Conservation (phyloP, 64 coral and sea anemone genomes). For the Pocillopora damicornis region DNA sequence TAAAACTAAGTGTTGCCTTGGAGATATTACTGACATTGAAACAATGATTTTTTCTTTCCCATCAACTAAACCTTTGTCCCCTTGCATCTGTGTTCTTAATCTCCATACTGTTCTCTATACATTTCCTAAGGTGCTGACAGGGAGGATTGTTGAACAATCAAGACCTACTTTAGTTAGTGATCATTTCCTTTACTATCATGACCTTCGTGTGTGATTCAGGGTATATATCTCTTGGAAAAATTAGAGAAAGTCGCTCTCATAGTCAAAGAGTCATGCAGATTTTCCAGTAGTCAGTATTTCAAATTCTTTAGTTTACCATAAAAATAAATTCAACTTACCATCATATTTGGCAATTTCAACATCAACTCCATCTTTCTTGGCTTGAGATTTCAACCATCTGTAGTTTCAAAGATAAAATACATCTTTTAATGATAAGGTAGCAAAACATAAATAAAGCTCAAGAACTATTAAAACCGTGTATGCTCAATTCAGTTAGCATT, state of each 20-base stretch:
- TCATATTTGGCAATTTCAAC: constrained; percentile 90
- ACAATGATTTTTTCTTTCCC: background rate
- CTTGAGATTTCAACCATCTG: constrained; percentile 83
- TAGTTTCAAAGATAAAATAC: background rate
- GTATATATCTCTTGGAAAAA: background rate
- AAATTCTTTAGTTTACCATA: no score
- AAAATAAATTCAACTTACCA: constrained; percentile 43
- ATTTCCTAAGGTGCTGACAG: no score
- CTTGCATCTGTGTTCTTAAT: no score
- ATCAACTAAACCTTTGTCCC: no score
- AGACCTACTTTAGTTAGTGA: no score
- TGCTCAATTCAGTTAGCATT: no score
- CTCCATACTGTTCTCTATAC: no score
- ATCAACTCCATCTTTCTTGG: constrained; percentile 99
- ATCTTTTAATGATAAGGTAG: background rate
- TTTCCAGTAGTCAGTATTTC: no score
- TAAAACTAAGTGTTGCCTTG: background rate
- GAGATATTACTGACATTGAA: background rate
- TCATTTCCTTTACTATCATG: background rate
- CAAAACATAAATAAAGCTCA: background rate
- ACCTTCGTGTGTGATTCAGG: no score
- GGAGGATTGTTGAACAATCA: no score
- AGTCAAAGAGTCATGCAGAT: background rate
- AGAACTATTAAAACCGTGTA: background rate
- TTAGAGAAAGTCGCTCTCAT: background rate